Percentiles rank a stretch among this genome's conserved stretches.
Evolutionary conservation across 1,140 invertebrate species (phyloP).

Genomic region (Drosophila bifasciata): DNA sequence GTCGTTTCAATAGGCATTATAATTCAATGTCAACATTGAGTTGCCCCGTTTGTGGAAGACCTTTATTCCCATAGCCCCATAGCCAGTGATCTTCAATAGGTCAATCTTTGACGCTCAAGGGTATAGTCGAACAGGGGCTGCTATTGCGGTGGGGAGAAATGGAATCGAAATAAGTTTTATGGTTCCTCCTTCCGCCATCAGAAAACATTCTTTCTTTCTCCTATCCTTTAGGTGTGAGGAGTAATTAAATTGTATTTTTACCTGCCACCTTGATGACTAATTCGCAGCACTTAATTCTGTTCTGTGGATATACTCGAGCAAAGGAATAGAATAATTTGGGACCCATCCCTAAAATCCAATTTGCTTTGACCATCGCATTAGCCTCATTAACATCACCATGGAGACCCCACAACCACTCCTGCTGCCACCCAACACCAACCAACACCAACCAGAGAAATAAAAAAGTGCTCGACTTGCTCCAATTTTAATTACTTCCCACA

Average conservation of each 20-base stretch:
- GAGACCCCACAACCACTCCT: constrained; percentile 36
- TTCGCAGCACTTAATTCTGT: constrained; percentile 20
- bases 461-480: constrained; percentile 45
- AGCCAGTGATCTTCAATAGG: constrained; percentile 11
- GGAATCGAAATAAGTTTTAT: neutral
- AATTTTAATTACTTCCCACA: constrained; percentile 69
- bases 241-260: constrained; percentile 37
- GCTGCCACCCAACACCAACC: constrained; percentile 12
- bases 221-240: neutral
- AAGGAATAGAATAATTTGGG: constrained; percentile 1
- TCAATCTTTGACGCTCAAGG: constrained; percentile 1
- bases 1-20: constrained; percentile 57
- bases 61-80: constrained; percentile 6
- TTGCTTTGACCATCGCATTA: constrained; percentile 28
- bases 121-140: no score
- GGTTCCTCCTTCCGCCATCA: constrained; percentile 1
- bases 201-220: neutral
- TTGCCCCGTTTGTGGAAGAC: constrained; percentile 26
- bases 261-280: constrained; percentile 24
- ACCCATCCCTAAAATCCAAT: constrained; percentile 28
- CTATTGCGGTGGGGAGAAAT: neutral
- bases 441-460: neutral
- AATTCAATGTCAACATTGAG: constrained; percentile 76
- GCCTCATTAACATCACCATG: constrained; percentile 43
- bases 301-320: constrained; percentile 2